Percentiles rank a stretch among this genome's conserved stretches.
Conservation (phyloP, 1,140 invertebrate species). For the Cyphomyrmex costatus region DNA sequence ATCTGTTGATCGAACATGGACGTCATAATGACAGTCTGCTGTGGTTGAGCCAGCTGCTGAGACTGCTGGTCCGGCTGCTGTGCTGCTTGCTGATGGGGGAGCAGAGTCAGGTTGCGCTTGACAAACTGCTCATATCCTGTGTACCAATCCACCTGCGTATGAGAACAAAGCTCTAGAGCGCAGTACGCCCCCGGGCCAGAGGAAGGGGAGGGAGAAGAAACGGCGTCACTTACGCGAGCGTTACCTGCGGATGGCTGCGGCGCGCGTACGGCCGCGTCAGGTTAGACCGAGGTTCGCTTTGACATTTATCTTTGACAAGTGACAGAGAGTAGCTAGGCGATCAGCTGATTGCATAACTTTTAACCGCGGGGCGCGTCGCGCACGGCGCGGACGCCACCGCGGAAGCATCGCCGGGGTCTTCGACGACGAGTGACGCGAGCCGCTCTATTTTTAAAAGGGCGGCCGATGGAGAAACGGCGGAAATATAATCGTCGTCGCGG, state of each 20-base stretch:
- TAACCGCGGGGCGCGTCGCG: constrained; percentile 75
- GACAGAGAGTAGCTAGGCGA: constrained; percentile 82
- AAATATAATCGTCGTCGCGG: constrained; percentile 67
- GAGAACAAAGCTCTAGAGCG: constrained; percentile 68
- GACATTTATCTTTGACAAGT: constrained; percentile 86
- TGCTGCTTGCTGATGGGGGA: constrained; percentile 83
- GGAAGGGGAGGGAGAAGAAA: background rate
- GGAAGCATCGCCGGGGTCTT: constrained; percentile 34
- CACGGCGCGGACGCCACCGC: constrained; percentile 65
- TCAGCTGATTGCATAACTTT: constrained; percentile 88
- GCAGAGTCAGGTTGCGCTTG: constrained; percentile 87
- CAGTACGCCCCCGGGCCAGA: background rate
- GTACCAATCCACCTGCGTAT: constrained; percentile 86
- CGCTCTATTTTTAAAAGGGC: constrained; percentile 73
- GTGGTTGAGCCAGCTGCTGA: constrained; percentile 74
- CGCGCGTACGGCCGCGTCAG: constrained; percentile 66
- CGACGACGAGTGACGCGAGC: constrained; percentile 46
- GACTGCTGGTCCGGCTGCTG: constrained; percentile 75
- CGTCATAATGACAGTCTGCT: constrained; percentile 83
- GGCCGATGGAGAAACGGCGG: constrained; percentile 54
- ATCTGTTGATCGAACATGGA: constrained; percentile 90
- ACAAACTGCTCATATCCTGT: constrained; percentile 87
- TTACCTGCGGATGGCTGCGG: constrained; percentile 23
- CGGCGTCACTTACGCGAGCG: constrained; percentile 35
- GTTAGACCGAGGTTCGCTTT: constrained; percentile 76